Conservation (phyloP, 1,140 invertebrate genomes). For the Phthorimaea operculella region DNA sequence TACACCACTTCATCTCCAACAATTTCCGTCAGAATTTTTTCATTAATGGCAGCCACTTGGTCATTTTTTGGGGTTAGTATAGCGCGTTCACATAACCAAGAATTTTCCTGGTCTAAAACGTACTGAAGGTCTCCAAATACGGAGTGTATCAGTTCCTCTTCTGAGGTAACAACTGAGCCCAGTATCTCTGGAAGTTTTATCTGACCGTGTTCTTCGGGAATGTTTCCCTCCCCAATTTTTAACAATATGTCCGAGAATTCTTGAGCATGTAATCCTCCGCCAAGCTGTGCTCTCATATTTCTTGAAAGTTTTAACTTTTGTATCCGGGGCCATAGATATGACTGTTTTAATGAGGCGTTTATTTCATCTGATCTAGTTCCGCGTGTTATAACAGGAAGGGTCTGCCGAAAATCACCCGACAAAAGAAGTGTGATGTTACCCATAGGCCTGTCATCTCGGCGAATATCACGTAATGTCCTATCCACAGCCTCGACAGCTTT, state of each 20-base stretch:
- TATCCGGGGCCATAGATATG: constrained; percentile 33
- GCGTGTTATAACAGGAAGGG: constrained; percentile 52
- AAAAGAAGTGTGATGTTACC: constrained; percentile 23
- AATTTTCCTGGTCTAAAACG: constrained; percentile 34
- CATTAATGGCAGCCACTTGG: constrained; percentile 38
- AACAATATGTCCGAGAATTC: constrained; percentile 25
- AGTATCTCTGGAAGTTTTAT: constrained; percentile 11
- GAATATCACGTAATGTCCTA: constrained; percentile 39
- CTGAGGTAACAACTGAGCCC: constrained; percentile 26
- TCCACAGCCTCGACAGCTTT: constrained; percentile 41
- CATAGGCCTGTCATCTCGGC: constrained; percentile 16
- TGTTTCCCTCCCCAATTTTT: constrained; percentile 26
- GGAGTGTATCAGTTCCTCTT: constrained; percentile 25
- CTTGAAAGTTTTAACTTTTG: constrained; percentile 19
- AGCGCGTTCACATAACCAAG: constrained; percentile 44
- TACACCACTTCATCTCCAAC: constrained; percentile 23
- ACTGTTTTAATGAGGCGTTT: constrained; percentile 40
- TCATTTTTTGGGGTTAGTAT: constrained; percentile 51
- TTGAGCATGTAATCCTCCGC: constrained; percentile 21
- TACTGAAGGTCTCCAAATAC: constrained; percentile 21
- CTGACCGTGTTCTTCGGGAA: no score
- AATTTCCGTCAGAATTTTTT: constrained; percentile 26
- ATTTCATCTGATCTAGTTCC: constrained; percentile 60
- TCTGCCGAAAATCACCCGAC: constrained; percentile 66
- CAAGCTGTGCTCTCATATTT: no score